Base-by-base conservation (phyloP, 2,797 vertebrate species). In the Hoplostethus atlanticus region DNA sequence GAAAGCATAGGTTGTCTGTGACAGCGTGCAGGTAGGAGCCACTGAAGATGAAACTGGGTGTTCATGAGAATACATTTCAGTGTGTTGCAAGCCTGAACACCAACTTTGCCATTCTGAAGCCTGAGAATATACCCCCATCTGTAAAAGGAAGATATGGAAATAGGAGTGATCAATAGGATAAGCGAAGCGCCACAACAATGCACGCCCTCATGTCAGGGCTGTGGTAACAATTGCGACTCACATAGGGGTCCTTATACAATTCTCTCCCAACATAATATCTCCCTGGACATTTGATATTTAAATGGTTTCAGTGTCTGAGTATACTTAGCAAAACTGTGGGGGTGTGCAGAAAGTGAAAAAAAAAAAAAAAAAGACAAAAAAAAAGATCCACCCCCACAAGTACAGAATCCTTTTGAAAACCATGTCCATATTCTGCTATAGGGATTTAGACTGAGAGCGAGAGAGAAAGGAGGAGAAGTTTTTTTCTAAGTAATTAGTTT, bases 321-420 rank as follows among this genome's bases (percentile, higher is more conserved):
- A 71, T 80, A 77, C 84, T 81, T 89, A 84, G 81, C 69, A 58
- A 87, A 89, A 81, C 73, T 86, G 87, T 82, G 88, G 79, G 76
- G 85, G 86, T 87, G 84, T 84, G 79, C 57, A 84, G 67, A 84
- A 87, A 89, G 85, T 80, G 77, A 86, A 87, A 84, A 84, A 70
- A 84, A 68, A 71, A n/a, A 6, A 46, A 78, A 62, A 71, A 70
- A 84, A 68, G 70, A n/a, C 5, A 46, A 78, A 62, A 71, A 68
- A 70, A 80, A 59, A 51, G 44, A 59, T 82, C 89, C 88, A 66
- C 87, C 87, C 90, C 81, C 90, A 64, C 79, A 83, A 21, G 75
- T 65, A 46, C 51, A 34, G 25, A 5, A 34, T 91, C 71, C 87
- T 85, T 85, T 78, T 85, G 71, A 87, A 77, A 72, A 31, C 52